Evolutionary conservation across 1,140 invertebrate species (phyloP).

Genomic region (Homalodisca vitripennis): DNA sequence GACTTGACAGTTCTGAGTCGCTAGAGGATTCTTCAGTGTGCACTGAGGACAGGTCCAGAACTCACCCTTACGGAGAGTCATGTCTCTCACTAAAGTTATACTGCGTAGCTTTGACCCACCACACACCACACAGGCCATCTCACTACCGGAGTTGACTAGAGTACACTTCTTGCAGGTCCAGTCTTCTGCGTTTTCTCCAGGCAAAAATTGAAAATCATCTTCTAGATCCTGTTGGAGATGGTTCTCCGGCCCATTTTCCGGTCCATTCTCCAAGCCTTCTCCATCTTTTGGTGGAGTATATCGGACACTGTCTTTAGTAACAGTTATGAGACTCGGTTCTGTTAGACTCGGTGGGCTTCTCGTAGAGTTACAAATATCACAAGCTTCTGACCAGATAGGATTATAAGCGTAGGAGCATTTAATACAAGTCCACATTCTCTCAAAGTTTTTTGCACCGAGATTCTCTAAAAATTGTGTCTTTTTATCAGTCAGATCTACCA

Average conservation of each 20-base stretch:
- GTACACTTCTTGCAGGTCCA: constrained; percentile 91
- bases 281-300: constrained; percentile 52
- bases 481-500: constrained; percentile 26
- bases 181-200: constrained; percentile 47
- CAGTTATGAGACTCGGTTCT: constrained; percentile 65
- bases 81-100: constrained; percentile 61
- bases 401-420: constrained; percentile 88
- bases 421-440: constrained; percentile 81
- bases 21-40: constrained; percentile 79
- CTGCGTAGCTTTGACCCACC: constrained; percentile 75
- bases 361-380: constrained; percentile 74
- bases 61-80: constrained; percentile 69
- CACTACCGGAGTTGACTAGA: constrained; percentile 68
- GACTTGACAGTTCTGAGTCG: constrained; percentile 68
- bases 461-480: constrained; percentile 33
- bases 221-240: constrained; percentile 51
- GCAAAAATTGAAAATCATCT: constrained; percentile 52
- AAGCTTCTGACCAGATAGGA: constrained; percentile 70
- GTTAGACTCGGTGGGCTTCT: constrained; percentile 61
- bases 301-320: constrained; percentile 60
- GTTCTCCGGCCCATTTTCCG: constrained; percentile 31
- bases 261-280: neutral
- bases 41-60: constrained; percentile 76
- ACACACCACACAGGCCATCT: constrained; percentile 75
- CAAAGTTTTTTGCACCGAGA: constrained; percentile 48